Percentiles rank a stretch among this genome's conserved stretches.
Conservation (phyloP, 2,113 vertebrate species). For the Cyprinodon tularosa region DNA sequence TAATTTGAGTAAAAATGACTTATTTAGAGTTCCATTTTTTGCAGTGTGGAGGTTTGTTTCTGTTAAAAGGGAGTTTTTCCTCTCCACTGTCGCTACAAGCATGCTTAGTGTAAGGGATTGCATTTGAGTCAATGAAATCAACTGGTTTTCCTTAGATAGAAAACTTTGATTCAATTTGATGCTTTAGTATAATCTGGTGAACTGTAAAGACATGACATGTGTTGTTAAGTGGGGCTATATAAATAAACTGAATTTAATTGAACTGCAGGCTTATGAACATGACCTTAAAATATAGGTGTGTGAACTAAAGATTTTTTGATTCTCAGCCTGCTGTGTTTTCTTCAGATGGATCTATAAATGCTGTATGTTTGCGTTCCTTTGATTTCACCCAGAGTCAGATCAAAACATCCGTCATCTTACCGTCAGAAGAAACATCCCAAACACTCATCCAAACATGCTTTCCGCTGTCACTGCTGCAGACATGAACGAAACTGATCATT, state of each 20-base stretch:
- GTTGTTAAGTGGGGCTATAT: too few relatives aligned
- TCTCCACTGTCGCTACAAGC: too few relatives aligned
- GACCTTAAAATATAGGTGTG: neutral
- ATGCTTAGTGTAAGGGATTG: too few relatives aligned
- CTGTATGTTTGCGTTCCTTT: slow-evolving; percentile 59
- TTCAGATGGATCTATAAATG: slow-evolving; percentile 47
- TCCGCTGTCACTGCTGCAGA: slow-evolving; percentile 38
- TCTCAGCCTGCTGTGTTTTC: slow-evolving; percentile 29
- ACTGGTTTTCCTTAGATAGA: too few relatives aligned
- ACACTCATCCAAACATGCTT: slow-evolving; percentile 45
- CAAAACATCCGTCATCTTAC: slow-evolving; percentile 65
- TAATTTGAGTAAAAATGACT: too few relatives aligned
- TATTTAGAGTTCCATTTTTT: too few relatives aligned
- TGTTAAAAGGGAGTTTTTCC: too few relatives aligned
- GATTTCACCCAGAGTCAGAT: slow-evolving; percentile 65
- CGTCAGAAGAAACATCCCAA: slow-evolving; percentile 60
- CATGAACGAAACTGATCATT: slow-evolving; percentile 47
- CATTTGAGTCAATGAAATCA: too few relatives aligned
- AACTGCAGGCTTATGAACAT: slow-evolving; percentile 18
- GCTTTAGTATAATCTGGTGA: too few relatives aligned
- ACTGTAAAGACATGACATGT: too few relatives aligned
- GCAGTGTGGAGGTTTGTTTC: too few relatives aligned
- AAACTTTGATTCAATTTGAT: too few relatives aligned
- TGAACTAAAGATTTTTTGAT: slow-evolving; percentile 16
- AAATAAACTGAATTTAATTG: neutral